Conservation (phyloP, 2,888 invertebrate species). For the Bellardia pandia region DNA sequence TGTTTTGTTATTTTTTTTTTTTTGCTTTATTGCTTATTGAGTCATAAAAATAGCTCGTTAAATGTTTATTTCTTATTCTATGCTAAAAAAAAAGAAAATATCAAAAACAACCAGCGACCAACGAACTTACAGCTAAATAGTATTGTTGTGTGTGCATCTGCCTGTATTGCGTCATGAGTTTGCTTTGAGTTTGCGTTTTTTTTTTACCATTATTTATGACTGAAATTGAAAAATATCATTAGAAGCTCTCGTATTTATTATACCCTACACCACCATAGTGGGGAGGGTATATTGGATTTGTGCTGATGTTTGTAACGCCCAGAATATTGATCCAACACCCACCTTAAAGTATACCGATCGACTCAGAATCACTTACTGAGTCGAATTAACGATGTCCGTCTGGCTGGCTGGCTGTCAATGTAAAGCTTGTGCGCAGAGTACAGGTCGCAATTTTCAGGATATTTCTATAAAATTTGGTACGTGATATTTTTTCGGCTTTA, state of each 20-base stretch:
- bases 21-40: constrained; percentile 72
- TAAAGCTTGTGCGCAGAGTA: no score
- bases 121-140: not conserved
- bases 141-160: constrained; percentile 22
- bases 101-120: constrained; percentile 23
- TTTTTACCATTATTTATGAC: constrained; percentile 61
- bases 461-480: no score
- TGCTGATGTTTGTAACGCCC: no score
- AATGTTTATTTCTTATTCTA: constrained; percentile 70
- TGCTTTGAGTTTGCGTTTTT: not conserved
- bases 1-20: constrained; percentile 26
- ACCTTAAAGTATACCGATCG: no score
- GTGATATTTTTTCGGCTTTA: no score
- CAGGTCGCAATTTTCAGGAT: no score
- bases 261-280: no score
- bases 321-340: no score
- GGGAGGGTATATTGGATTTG: no score
- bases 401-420: no score
- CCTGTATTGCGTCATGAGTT: constrained; percentile 25
- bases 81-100: constrained; percentile 43
- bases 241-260: constrained; percentile 24
- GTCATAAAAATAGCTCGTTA: constrained; percentile 72
- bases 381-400: no score
- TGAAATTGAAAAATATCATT: constrained; percentile 56
- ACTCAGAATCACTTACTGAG: no score